Base-by-base conservation (phyloP, 2,113 vertebrate genomes). In the Protomyctophum bolini region DNA sequence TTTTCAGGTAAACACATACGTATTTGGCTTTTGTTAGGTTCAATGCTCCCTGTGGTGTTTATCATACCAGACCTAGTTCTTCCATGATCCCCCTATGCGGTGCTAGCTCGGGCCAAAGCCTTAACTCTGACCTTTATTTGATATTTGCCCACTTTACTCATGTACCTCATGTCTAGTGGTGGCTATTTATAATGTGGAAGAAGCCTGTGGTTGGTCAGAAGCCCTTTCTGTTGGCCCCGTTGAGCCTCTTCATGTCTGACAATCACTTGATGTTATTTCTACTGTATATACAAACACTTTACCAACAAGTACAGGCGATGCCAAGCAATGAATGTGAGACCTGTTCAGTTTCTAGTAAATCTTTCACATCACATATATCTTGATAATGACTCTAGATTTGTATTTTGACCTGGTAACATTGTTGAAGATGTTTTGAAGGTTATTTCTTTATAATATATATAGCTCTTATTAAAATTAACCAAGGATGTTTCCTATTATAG, bases 181-280 rank as follows among this genome's bases (percentile, higher is more conserved):
- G 57, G 57, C 81, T 90, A 84, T 90, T 82, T 84, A 73, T 85
- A 86, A 48, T 0, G 56, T 8, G 41, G 60, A 55, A 29, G 74
- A 33, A 49, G 48, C 9, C 64, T 9, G 14, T 49, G 54, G 57
- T 29, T 3, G n/a, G 66, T 48, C 45, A 55, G 14, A 1, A n/a
- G 1, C n/a, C 6, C 0, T 15, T 72, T 45, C 21, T 8, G 11
- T 54, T 10, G 55, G 58, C 61, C 60, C 58, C 15, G 63, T 70
- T 55, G 11, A 64, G 48, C 57, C 33, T 49, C 72, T 51, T 54
- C 11, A n/a, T 14, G 8, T 61, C 46, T 49, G 12, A 59, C 8
- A 46, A 14, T 6, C 52, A 6, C 54, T 58, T 8, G 41, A 0
- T 64, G 66, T 62, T 81, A 74, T 76, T 74, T 72, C 51, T 71